phyloP scores from a whole-genome alignment of 2,797 vertebrate genomes.

The Sphaeramia orbicularis region DNA sequence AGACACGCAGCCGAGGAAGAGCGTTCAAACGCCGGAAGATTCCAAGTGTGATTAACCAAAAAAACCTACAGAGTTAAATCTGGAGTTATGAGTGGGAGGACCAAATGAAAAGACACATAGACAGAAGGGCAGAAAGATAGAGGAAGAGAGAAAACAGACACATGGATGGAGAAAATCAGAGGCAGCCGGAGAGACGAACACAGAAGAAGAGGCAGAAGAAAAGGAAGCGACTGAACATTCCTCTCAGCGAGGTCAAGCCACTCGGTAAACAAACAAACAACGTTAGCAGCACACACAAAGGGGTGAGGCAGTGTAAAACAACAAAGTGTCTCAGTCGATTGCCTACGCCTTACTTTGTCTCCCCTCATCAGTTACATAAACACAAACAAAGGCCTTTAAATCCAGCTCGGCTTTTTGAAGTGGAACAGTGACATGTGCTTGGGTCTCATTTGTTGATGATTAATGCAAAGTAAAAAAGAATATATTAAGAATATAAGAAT shows the following conservation, averaged over 20 bases:
- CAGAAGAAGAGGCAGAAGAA: conserved; percentile 57
- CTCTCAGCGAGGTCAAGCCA: conserved; percentile 76
- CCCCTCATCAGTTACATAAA: conserved; percentile 80
- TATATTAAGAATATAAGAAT: conserved; percentile 65
- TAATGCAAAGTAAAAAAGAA: conserved; percentile 75
- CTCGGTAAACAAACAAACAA: conserved; percentile 80
- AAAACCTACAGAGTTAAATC: conserved; percentile 71
- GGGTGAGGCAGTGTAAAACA: conserved; percentile 76
- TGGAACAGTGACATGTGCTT: conserved; percentile 78
- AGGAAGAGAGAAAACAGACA: conserved; percentile 30
- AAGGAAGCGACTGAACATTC: conserved; percentile 72
- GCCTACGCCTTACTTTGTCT: conserved; percentile 82
- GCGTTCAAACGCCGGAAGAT: conserved; percentile 70
- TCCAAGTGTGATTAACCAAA: conserved; percentile 77
- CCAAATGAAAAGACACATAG: conserved; percentile 69
- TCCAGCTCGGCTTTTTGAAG: conserved; percentile 75
- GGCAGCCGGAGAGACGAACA: conserved; percentile 65
- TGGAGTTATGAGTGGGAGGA: conserved; percentile 80
- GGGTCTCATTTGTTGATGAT: conserved; percentile 79
- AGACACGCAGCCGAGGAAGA: conserved; percentile 54
- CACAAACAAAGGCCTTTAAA: conserved; percentile 82
- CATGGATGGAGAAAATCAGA: conserved; percentile 77
- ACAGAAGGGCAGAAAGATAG: conserved; percentile 57
- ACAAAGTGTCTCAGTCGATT: conserved; percentile 80
- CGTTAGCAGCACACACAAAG: conserved; percentile 66